Evolutionary conservation across 1,140 invertebrate genomes (phyloP).

Genomic region (Apis dorsata): DNA sequence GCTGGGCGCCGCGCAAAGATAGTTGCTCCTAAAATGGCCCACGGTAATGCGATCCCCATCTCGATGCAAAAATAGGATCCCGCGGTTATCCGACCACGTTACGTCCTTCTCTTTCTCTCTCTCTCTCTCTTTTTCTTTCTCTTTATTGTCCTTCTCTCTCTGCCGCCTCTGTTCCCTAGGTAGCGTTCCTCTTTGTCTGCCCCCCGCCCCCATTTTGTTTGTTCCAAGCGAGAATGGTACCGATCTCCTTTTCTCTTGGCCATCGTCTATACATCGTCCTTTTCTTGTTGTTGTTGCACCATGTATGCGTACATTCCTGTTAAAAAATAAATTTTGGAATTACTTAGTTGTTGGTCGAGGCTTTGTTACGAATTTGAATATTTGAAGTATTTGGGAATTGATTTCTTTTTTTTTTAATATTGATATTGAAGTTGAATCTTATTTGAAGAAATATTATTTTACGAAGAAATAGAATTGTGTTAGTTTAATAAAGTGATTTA

Average conservation of each 20-base stretch:
- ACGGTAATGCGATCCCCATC: slow-evolving; percentile 82
- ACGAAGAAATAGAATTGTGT: no score
- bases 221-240: slow-evolving; percentile 47
- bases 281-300: not conserved
- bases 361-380: no score
- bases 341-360: no score
- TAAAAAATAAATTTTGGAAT: not conserved
- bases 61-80: slow-evolving; percentile 79
- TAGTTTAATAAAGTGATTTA: no score
- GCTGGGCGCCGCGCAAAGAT: slow-evolving; percentile 76
- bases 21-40: slow-evolving; percentile 84
- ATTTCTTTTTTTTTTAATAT: no score
- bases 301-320: not conserved
- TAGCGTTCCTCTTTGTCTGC: not conserved
- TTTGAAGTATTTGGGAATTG: no score
- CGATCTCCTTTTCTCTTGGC: slow-evolving; percentile 17
- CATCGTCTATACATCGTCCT: not conserved
- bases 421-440: no score
- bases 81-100: slow-evolving; percentile 53
- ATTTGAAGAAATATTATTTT: no score
- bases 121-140: not conserved
- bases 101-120: slow-evolving; percentile 37
- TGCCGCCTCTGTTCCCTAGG: not conserved
- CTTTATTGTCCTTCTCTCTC: not conserved
- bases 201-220: slow-evolving; percentile 31